Evolutionary conservation across 2,113 vertebrate species (phyloP).

Genomic region (Anoura caudifer): DNA sequence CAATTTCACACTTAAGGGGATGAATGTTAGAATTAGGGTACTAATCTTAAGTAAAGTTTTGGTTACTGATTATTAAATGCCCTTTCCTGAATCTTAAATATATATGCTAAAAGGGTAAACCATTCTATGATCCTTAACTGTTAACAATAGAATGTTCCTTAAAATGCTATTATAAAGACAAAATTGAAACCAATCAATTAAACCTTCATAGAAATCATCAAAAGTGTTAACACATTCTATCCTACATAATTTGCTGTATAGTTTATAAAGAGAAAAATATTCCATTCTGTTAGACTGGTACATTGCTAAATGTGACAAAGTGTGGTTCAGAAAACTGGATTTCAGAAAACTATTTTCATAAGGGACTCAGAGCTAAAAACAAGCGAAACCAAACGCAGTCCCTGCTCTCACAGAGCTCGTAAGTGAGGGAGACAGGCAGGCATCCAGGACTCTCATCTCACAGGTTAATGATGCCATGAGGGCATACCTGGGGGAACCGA

Average conservation of each 20-base stretch:
- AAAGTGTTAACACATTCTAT: neutral
- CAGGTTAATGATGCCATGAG: neutral
- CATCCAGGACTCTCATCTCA: neutral
- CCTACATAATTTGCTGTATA: neutral
- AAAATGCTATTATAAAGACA: slow-evolving; percentile 7
- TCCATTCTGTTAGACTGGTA: neutral
- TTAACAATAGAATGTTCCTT: neutral
- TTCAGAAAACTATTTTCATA: slow-evolving; percentile 19
- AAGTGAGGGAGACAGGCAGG: neutral
- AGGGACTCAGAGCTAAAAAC: neutral
- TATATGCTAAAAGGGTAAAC: neutral
- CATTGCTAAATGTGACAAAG: neutral
- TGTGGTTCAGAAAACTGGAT: neutral
- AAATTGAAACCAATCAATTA: neutral
- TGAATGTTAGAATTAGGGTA: neutral
- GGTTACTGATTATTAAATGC: slow-evolving; percentile 15
- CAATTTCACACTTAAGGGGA: slow-evolving; percentile 24
- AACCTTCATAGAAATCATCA: neutral
- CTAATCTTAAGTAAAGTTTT: slow-evolving; percentile 39
- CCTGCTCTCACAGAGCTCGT: neutral
- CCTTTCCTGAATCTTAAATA: slow-evolving; percentile 24
- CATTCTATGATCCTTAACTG: neutral
- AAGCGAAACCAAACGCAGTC: neutral
- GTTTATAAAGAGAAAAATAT: slow-evolving; percentile 17
- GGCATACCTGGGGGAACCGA: neutral